A percentile compares a stretch with the other conserved stretches of the same genome.
phyloP scores from a whole-genome alignment of 2,113 vertebrate genomes.

The Scartelaos histophorus region DNA sequence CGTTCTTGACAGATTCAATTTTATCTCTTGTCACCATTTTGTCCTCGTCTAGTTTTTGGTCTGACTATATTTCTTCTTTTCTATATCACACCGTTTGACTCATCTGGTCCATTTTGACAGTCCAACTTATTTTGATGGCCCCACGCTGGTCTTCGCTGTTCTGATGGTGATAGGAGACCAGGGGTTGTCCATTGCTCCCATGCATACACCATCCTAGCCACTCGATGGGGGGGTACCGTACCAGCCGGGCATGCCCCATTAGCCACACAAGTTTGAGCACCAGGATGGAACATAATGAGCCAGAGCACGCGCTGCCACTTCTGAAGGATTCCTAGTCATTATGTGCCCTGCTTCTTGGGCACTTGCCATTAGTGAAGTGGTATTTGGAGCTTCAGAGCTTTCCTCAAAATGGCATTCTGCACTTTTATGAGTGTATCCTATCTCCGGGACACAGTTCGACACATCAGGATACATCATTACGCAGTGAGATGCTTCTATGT shows the following conservation, averaged over 20 bases:
- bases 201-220: conserved; percentile 3
- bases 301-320: conserved; percentile 10
- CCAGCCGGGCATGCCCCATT: conserved; percentile 14
- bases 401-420: conserved; percentile 41
- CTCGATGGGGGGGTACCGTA: conserved; percentile 25
- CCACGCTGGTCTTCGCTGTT: conserved; percentile 4
- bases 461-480: conserved; percentile 1
- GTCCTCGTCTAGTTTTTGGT: no score
- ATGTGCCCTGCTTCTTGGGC: conserved; percentile 26
- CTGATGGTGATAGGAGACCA: conserved; percentile 37
- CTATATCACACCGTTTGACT: background rate
- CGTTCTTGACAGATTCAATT: no score
- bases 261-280: conserved; percentile 34
- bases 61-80: background rate
- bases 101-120: background rate
- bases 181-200: conserved; percentile 10
- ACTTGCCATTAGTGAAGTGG: conserved; percentile 45
- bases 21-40: no score
- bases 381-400: conserved; percentile 36
- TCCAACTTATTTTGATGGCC: conserved; percentile 1
- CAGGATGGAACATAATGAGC: conserved; percentile 40
- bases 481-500: conserved; percentile 27
- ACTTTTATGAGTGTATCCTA: conserved; percentile 29
- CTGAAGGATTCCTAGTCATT: conserved; percentile 16
- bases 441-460: background rate